Conservation (phyloP, 2,113 vertebrate species). For the Gallinago media region DNA sequence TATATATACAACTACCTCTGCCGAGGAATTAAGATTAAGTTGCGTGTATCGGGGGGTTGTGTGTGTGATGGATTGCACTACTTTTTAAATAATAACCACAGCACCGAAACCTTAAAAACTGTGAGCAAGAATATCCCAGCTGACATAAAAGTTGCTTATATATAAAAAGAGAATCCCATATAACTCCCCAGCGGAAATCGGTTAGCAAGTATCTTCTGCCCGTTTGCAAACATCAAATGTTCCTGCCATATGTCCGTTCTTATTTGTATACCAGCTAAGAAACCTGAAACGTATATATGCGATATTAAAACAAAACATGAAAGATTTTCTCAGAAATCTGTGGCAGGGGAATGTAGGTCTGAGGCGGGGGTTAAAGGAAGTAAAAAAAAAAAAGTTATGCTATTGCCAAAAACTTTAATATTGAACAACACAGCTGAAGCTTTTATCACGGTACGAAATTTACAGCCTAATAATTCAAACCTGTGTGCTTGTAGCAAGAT, state of each 20-base stretch:
- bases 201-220: slow-evolving; percentile 54
- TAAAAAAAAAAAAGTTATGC: neutral
- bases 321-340: slow-evolving; percentile 53
- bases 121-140: neutral
- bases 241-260: slow-evolving; percentile 51
- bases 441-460: slow-evolving; percentile 67
- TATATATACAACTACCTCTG: no score
- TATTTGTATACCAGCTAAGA: slow-evolving; percentile 41
- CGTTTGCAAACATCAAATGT: slow-evolving; percentile 44
- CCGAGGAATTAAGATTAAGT: neutral
- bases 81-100: neutral
- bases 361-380: slow-evolving; percentile 26
- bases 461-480: slow-evolving; percentile 51
- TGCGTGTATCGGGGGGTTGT: neutral
- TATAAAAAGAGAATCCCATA: slow-evolving; percentile 30
- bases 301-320: slow-evolving; percentile 63
- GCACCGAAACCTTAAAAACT: slow-evolving; percentile 3
- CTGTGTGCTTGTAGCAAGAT: neutral
- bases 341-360: neutral
- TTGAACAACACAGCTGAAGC: slow-evolving; percentile 55
- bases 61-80: neutral
- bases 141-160: neutral
- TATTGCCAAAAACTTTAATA: slow-evolving; percentile 52
- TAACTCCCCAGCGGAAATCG: slow-evolving; percentile 39
- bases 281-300: slow-evolving; percentile 41